These are phyloP conservation scores for Crypturellus tataupa DNA, from an alignment of 2,797 vertebrate genomes.

Conservation along the genomic window DNA sequence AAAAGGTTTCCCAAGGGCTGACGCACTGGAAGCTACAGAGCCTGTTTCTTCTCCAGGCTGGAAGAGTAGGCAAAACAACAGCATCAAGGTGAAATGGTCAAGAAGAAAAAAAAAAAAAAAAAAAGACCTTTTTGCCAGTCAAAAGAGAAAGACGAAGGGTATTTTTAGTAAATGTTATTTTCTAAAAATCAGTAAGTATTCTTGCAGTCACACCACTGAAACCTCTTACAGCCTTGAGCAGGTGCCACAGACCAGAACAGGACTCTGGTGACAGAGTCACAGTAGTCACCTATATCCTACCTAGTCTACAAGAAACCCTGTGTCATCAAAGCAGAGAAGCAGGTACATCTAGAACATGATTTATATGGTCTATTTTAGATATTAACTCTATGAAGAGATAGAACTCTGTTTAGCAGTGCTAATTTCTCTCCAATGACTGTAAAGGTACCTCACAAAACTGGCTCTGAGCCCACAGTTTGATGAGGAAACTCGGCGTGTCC, in stretches of 20 bases:
- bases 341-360: neutral
- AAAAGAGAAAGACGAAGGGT: neutral
- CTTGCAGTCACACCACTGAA: neutral
- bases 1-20: neutral
- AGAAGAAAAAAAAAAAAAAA: too few relatives aligned
- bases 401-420: neutral
- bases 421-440: neutral
- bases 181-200: neutral
- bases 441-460: neutral
- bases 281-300: neutral
- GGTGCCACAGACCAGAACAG: fast-evolving
- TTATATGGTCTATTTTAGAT: neutral
- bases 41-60: neutral
- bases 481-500: neutral
- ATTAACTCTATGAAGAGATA: neutral
- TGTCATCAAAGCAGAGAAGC: neutral
- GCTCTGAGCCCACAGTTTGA: neutral
- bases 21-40: fast-evolving
- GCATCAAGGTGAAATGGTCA: neutral
- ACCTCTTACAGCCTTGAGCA: neutral
- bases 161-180: neutral
- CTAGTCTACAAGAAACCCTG: neutral
- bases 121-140: neutral
- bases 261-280: neutral
- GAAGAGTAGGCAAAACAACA: neutral